Base-by-base conservation (phyloP, 1,140 invertebrate genomes). In the Drosophila nannoptera region DNA sequence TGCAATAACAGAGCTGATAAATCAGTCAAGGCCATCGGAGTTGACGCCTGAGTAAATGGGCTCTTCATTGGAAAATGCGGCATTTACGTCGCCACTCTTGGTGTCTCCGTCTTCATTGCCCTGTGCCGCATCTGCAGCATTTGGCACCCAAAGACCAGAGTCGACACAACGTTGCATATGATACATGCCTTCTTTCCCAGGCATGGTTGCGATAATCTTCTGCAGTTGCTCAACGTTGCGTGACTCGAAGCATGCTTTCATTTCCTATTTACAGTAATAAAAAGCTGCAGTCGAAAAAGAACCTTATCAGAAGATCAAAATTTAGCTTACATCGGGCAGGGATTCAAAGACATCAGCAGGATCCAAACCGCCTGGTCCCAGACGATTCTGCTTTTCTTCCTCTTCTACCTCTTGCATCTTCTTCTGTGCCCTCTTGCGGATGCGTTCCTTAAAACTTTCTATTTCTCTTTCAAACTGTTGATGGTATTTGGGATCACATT, bases 131-230 rank as follows among this genome's bases (percentile, higher is more conserved):
- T 88, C 84, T 6, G 16, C 78, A n/a, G 84, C 94, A 87, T 96
- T 96, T 3, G 98, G 97, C 38, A 99, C 94, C 98, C 98, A 99
- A 1, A 99, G 90, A 7, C 99, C 99, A 5, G 97, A 97, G 88
- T 98, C 97, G n/a, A 99, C 94, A 90, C 98, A 99, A 50, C 97
- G 92, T 89, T 99, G 97, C 94, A 99, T 98, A 88, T 99, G 97
- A 90, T 97, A 96, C 43, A 94, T 92, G 2, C 97, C 98, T 77
- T 98, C 95, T 74, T 97, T 94, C 87, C 96, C 94, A 32, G 96
- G 94, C 95, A 99, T 96, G 71, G 93, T 93, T 2, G 93, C 91
- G 67, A 99, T 96, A 0, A 96, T 94, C 84, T 97, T 92, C 91
- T 99, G 95, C 7, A 99, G 91, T 87, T 97, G 86, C 50, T 93